Evolutionary conservation across 2,888 invertebrate genomes (phyloP).

Genomic region (Aethes cnicana): DNA sequence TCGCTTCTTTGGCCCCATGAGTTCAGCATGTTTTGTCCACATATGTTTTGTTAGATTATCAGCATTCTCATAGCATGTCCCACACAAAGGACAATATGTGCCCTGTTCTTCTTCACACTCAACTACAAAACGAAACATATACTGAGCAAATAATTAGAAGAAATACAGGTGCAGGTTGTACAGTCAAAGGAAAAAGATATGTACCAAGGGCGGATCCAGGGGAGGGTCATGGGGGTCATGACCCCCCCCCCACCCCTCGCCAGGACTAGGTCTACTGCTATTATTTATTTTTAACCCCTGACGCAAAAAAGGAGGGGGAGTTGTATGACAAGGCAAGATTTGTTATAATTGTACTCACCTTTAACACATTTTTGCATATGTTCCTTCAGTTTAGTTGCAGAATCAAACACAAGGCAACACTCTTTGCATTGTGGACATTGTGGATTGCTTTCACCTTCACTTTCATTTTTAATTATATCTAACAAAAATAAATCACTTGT

Average conservation of each 20-base stretch:
- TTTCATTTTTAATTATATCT: constrained; percentile 53
- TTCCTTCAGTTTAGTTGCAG: constrained; percentile 43
- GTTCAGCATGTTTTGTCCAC: constrained; percentile 62
- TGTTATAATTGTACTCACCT: no score
- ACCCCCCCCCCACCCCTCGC: no score
- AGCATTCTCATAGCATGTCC: constrained; percentile 54
- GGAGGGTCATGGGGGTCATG: no score
- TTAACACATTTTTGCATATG: constrained; percentile 52
- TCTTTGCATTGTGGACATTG: constrained; percentile 45
- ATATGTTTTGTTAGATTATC: constrained; percentile 64
- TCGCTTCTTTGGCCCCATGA: constrained; percentile 74
- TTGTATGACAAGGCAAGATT: no score
- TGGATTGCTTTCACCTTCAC: constrained; percentile 36
- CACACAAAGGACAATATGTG: constrained; percentile 66
- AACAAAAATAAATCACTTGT: constrained; percentile 31
- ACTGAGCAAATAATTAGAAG: no score
- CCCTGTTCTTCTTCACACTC: constrained; percentile 54
- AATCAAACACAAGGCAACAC: constrained; percentile 46
- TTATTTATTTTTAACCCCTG: no score
- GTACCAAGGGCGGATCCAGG: no score
- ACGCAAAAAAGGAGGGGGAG: no score
- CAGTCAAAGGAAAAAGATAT: no score
- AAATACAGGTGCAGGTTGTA: no score
- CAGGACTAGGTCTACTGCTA: no score
- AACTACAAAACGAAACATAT: constrained; percentile 46